phyloP scores from a whole-genome alignment of 2,888 invertebrate genomes.

The Drosophila quinaria region DNA sequence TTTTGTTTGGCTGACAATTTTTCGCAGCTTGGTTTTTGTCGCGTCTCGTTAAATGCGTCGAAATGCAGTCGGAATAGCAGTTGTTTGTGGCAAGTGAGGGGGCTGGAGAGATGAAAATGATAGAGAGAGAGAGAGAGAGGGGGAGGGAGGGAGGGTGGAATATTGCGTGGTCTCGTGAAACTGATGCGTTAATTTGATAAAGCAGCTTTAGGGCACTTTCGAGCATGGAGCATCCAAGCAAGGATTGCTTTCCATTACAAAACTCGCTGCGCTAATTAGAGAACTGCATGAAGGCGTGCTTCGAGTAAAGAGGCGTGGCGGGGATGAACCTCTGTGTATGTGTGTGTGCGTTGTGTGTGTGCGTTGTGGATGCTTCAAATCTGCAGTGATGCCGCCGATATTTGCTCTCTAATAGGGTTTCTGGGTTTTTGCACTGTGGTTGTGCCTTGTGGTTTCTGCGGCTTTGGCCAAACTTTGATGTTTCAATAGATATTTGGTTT shows the following conservation, averaged over 20 bases:
- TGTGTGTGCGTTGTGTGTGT: neutral
- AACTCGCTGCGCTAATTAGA: slow-evolving; percentile 64
- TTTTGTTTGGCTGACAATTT: slow-evolving; percentile 57
- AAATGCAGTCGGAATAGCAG: slow-evolving; percentile 53
- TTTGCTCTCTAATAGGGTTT: slow-evolving; percentile 31
- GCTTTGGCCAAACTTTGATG: slow-evolving; percentile 6
- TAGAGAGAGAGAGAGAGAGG: neutral
- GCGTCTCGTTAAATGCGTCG: slow-evolving; percentile 61
- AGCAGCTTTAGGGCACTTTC: slow-evolving; percentile 68
- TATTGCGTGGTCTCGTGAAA: slow-evolving; percentile 53
- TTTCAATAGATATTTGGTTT: slow-evolving; percentile 14
- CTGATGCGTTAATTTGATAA: slow-evolving; percentile 71
- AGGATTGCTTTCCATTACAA: slow-evolving; percentile 67
- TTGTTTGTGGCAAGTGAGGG: slow-evolving; percentile 5
- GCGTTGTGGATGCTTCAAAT: slow-evolving; percentile 7
- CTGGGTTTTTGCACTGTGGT: slow-evolving; percentile 23
- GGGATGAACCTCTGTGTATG: neutral
- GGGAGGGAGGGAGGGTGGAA: neutral
- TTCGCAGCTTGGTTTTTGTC: slow-evolving; percentile 61
- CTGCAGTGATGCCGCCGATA: slow-evolving; percentile 35
- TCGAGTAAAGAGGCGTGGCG: neutral
- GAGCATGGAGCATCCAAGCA: slow-evolving; percentile 55
- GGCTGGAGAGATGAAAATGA: neutral
- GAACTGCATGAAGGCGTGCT: slow-evolving; percentile 12
- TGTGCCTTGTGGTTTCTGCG: slow-evolving; percentile 18